A percentile compares a stretch with the other conserved stretches of the same genome.
phyloP scores from a whole-genome alignment of 1,140 invertebrate species.

The Drosophila setifemur region DNA sequence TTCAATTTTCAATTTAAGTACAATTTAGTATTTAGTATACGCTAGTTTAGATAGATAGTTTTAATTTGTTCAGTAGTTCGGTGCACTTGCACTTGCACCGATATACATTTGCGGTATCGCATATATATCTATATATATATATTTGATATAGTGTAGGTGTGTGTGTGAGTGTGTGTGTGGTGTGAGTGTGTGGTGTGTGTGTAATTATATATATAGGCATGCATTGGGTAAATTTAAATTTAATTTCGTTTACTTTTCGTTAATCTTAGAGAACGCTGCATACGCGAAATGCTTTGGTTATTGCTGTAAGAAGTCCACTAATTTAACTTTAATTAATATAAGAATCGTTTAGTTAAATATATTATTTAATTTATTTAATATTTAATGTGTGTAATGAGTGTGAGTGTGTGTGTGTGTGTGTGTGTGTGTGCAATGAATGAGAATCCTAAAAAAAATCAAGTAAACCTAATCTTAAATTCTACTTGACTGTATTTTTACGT shows the following conservation, averaged over 20 bases:
- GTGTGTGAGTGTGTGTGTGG: not conserved
- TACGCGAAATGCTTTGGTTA: constrained; percentile 74
- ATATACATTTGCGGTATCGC: not conserved
- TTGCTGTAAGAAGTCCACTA: constrained; percentile 77
- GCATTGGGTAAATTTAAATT: constrained; percentile 7
- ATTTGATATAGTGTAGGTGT: not conserved
- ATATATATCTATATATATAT: not conserved
- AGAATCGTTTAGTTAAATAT: constrained; percentile 5
- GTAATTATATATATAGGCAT: constrained; percentile 23
- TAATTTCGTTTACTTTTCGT: constrained; percentile 25
- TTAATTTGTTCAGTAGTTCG: constrained; percentile 37
- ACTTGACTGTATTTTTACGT: too few species aligned
- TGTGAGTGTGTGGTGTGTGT: not conserved
- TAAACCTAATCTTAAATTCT: constrained; percentile 31
- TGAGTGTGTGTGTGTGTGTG: not conserved
- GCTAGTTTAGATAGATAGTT: constrained; percentile 34
- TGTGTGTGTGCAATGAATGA: constrained; percentile 45
- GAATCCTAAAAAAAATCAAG: constrained; percentile 18
- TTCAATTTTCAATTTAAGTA: too few species aligned
- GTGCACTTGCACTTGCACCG: constrained; percentile 14
- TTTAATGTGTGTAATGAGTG: constrained; percentile 2
- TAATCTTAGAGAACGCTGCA: constrained; percentile 37
- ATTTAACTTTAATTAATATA: constrained; percentile 43
- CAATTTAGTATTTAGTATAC: constrained; percentile 1
- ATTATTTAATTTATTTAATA: not conserved